Base-by-base conservation (phyloP, 2,797 vertebrate species). In the Nyctalus aviator region DNA sequence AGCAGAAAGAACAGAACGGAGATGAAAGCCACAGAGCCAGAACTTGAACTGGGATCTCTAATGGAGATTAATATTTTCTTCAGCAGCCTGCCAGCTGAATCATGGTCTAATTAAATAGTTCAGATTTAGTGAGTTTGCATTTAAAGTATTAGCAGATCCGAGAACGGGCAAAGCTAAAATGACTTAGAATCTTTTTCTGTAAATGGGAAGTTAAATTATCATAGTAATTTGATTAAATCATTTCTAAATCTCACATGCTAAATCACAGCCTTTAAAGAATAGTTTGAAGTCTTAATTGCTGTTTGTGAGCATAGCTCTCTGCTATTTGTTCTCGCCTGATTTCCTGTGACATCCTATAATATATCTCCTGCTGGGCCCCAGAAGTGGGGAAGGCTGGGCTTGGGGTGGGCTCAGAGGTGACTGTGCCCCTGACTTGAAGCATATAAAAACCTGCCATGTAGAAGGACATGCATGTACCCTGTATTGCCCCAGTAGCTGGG, bases 141-240 rank as follows among this genome's bases (percentile, higher is more conserved):
- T 98, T 97, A 97, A 96, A 97, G 97, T 97, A 96, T 97, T 97
- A 97, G 96, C 96, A 97, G 92, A 95, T 95, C 84, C 2, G 84
- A 94, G 94, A 96, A 97, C 53, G 94, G 84, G 94, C 88, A 97
- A 97, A 97, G 96, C 97, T 94, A 95, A 97, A 98, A 98, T 97
- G 95, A 97, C 96, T 97, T 98, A 96, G 97, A 97, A 96, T 98
- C 97, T 97, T 97, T 97, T 97, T 97, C 97, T 97, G 89, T 95
- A 98, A 98, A 97, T 97, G 97, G 95, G 95, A 97, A 98, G 97
- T 98, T 97, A 97, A 98, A 98, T 98, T 98, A 97, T 98, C 97
- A 95, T 81, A 97, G 96, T 97, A 96, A 98, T 98, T 98, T 96
- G 94, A 98, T 98, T 97, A 98, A 98, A 98, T 98, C 21, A 97